Conservation (phyloP, 2,113 vertebrate genomes). For the Ovibos moschatus region DNA sequence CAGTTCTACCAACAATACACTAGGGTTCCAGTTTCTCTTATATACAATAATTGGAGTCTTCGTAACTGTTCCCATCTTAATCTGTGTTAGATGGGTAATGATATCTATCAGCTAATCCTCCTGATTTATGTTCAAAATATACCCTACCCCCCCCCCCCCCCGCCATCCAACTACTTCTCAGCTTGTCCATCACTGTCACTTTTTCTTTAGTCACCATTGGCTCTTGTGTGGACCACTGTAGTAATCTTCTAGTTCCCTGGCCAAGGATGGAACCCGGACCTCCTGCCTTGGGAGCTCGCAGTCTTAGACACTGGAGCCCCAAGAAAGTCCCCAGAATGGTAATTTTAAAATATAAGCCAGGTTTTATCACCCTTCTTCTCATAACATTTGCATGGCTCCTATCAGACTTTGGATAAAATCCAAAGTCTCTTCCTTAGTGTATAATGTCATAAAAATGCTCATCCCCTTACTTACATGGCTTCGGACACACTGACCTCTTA, state of each 20-base stretch:
- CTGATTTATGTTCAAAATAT: not conserved
- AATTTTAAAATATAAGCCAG: not conserved
- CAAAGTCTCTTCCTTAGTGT: not conserved
- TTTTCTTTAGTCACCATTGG: not conserved
- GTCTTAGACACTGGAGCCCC: not conserved
- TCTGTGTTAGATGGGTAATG: not conserved
- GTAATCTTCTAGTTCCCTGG: not conserved
- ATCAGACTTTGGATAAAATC: not conserved
- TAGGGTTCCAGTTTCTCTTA: not conserved
- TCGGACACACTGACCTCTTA: not conserved
- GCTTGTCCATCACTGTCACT: not conserved
- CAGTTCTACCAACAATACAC: not conserved
- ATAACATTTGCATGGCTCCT: not conserved
- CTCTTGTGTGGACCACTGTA: not conserved
- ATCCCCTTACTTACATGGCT: not conserved
- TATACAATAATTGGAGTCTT: not conserved
- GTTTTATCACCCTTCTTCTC: not conserved
- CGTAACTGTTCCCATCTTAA: not conserved
- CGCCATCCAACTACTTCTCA: not conserved
- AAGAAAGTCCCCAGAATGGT: not conserved
- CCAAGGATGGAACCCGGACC: not conserved
- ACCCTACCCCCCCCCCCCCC: no score
- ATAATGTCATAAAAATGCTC: not conserved
- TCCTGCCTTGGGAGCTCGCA: not conserved
- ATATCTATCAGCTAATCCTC: not conserved